phyloP scores from a whole-genome alignment of 2,888 invertebrate species.

The Rhagonycha lutea region DNA sequence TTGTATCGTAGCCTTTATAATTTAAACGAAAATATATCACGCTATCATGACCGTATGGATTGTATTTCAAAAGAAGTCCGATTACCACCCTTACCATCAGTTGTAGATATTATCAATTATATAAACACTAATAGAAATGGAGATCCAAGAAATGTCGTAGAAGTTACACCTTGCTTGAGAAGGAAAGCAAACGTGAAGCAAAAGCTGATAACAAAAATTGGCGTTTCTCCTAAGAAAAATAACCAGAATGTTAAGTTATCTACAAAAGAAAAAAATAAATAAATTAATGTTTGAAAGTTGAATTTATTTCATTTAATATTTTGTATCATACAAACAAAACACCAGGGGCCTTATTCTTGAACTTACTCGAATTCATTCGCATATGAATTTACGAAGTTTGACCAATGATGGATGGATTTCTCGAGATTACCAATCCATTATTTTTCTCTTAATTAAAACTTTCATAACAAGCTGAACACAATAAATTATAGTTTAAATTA shows the following conservation, averaged over 20 bases:
- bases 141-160: neutral
- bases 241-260: neutral
- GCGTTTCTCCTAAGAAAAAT: neutral
- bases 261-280: neutral
- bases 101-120: neutral
- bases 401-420: too few species aligned
- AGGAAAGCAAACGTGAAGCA: neutral
- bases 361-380: too few species aligned
- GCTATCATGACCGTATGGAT: neutral
- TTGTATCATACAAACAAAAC: too few species aligned
- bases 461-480: too few species aligned
- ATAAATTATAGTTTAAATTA: too few species aligned
- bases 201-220: neutral
- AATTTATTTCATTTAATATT: neutral
- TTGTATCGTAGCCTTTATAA: neutral
- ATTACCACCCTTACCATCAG: neutral
- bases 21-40: neutral
- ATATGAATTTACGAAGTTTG: too few species aligned
- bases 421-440: too few species aligned
- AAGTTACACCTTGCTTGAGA: neutral
- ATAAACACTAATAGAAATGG: neutral
- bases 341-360: too few species aligned
- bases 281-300: neutral
- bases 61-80: neutral
- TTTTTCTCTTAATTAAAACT: too few species aligned